A percentile compares a stretch with the other conserved stretches of the same genome.
These are phyloP conservation scores for Listronotus oregonensis DNA, from an alignment of 1,140 invertebrate genomes.

Conservation along the genomic window DNA sequence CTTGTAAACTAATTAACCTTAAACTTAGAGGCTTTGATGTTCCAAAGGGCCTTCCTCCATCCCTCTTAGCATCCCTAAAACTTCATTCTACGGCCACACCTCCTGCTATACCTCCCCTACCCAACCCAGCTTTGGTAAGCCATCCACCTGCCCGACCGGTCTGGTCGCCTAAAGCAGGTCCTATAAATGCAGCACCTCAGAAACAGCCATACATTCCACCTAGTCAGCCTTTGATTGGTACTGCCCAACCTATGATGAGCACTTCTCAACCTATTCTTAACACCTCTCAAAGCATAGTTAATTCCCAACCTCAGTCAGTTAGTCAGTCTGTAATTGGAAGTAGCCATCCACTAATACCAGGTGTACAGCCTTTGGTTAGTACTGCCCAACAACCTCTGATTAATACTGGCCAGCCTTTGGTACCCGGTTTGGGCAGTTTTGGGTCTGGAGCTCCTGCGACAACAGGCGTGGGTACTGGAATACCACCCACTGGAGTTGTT, in stretches of 20 bases:
- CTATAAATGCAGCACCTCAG: constrained; percentile 25
- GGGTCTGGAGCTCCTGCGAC: no score
- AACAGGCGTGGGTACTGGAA: background rate
- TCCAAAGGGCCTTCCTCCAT: constrained; percentile 81
- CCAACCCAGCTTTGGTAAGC: constrained; percentile 45
- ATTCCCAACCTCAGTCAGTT: constrained; percentile 19
- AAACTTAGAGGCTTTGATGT: constrained; percentile 91
- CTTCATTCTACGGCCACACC: constrained; percentile 48
- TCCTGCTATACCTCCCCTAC: constrained; percentile 55
- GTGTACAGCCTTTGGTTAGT: constrained; percentile 12
- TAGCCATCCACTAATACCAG: constrained; percentile 21
- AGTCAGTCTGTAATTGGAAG: constrained; percentile 26
- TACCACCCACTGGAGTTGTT: constrained; percentile 31
- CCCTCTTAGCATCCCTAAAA: constrained; percentile 70
- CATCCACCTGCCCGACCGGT: constrained; percentile 56
- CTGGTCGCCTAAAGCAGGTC: constrained; percentile 55
- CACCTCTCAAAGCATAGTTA: constrained; percentile 5
- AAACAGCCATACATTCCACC: constrained; percentile 34
- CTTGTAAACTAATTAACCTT: constrained; percentile 95
- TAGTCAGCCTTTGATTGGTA: constrained; percentile 38
- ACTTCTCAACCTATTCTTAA: constrained; percentile 10
- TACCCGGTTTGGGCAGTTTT: background rate
- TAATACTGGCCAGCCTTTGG: constrained; percentile 19
- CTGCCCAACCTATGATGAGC: constrained; percentile 39
- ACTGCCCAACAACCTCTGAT: constrained; percentile 26